A percentile compares a stretch with the other conserved stretches of the same genome.
phyloP scores from a whole-genome alignment of 2,888 invertebrate genomes.

The Sisyra nigra region DNA sequence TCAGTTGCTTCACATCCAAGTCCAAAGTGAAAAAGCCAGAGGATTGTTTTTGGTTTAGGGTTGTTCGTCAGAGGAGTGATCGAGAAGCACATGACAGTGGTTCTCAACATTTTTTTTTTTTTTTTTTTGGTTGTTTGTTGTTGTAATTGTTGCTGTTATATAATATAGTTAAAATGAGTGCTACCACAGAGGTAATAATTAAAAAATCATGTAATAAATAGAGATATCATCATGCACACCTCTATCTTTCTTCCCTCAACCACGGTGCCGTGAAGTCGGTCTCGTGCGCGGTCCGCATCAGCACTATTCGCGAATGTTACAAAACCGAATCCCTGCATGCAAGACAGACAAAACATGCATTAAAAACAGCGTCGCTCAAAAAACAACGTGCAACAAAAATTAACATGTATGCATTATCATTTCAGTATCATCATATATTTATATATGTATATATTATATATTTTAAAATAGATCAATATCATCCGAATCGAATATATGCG shows the following conservation, averaged over 20 bases:
- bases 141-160: constrained; percentile 14
- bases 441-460: background rate
- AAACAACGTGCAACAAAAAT: constrained; percentile 51
- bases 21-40: too few species aligned
- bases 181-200: constrained; percentile 25
- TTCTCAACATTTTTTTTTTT: background rate
- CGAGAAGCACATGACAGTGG: background rate
- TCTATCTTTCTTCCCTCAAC: constrained; percentile 99
- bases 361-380: constrained; percentile 66
- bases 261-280: constrained; percentile 99
- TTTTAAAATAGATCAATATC: background rate
- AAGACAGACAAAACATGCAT: constrained; percentile 91
- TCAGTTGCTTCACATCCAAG: too few species aligned
- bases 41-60: too few species aligned
- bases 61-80: too few species aligned
- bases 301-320: constrained; percentile 99
- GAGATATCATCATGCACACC: constrained; percentile 71
- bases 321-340: constrained; percentile 99
- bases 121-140: background rate
- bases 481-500: background rate
- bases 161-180: constrained; percentile 45
- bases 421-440: constrained; percentile 16
- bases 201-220: too few species aligned
- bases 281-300: constrained; percentile 99
- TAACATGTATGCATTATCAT: constrained; percentile 41